phyloP scores from a whole-genome alignment of 2,113 vertebrate species.

The Sardina pilchardus region DNA sequence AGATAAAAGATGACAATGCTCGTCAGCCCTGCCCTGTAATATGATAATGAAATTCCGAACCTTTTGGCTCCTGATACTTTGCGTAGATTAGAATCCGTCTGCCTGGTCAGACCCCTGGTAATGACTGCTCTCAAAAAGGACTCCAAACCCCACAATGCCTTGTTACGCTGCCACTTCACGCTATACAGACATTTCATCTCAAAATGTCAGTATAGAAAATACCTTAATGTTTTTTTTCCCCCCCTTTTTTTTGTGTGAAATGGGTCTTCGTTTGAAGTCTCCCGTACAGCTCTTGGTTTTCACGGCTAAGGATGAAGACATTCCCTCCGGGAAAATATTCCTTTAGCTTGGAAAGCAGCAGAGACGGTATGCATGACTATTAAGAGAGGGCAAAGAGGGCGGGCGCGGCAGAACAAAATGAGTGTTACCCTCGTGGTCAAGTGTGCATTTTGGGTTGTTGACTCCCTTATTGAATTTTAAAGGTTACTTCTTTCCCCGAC shows the following conservation, averaged over 20 bases:
- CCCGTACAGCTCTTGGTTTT: neutral
- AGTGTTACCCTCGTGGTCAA: conserved; percentile 69
- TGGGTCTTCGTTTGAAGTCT: neutral
- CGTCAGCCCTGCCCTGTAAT: conserved; percentile 29
- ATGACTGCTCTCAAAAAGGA: conserved; percentile 17
- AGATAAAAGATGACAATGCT: conserved; percentile 31
- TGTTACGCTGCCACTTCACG: neutral
- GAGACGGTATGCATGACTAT: neutral
- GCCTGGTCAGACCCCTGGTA: conserved; percentile 8
- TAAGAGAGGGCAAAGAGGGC: neutral
- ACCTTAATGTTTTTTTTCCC: neutral
- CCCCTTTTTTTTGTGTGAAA: neutral
- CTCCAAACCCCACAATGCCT: neutral
- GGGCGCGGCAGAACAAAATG: neutral
- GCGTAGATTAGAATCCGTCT: conserved; percentile 36
- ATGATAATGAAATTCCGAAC: conserved; percentile 38
- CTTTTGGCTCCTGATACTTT: conserved; percentile 26
- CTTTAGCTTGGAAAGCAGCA: neutral
- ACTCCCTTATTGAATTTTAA: conserved; percentile 15
- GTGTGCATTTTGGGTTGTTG: conserved; percentile 45
- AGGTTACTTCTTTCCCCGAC: neutral
- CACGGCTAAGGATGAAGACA: neutral
- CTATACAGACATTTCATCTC: conserved; percentile 3
- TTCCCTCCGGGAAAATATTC: neutral
- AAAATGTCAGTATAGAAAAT: conserved; percentile 14